phyloP scores from a whole-genome alignment of 2,113 vertebrate species.

The Azemiops feae region DNA sequence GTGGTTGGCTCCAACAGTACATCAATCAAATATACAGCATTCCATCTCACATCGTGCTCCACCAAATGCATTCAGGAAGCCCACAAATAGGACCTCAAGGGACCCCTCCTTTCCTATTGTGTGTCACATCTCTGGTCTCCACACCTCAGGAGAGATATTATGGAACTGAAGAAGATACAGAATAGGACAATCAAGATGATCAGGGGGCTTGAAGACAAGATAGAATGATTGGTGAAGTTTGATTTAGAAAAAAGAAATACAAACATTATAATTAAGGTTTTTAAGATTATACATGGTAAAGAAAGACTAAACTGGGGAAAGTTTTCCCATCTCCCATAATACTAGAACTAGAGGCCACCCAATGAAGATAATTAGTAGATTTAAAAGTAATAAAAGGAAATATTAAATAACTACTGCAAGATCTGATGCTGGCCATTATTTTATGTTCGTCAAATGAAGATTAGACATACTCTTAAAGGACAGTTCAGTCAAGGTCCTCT shows the following conservation, averaged over 20 bases:
- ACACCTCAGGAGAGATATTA: not conserved
- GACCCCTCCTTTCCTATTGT: not conserved
- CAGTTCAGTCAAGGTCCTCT: not conserved
- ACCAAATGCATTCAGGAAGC: not conserved
- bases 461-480: not conserved
- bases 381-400: not conserved
- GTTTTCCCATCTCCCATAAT: not conserved
- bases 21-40: not conserved
- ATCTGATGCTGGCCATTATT: not conserved
- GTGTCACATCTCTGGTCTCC: not conserved
- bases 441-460: not conserved
- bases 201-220: not conserved
- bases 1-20: not conserved
- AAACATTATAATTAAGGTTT: not conserved
- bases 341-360: not conserved
- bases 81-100: not conserved
- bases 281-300: not conserved
- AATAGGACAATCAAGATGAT: not conserved
- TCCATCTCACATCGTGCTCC: not conserved
- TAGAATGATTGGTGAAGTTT: not conserved
- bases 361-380: not conserved
- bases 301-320: not conserved
- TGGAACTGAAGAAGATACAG: not conserved
- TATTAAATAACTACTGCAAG: not conserved
- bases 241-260: not conserved